A percentile compares a stretch with the other conserved stretches of the same genome.
Evolutionary conservation across 2,113 vertebrate genomes (phyloP).

Genomic region (Rhagologus leucostigma): DNA sequence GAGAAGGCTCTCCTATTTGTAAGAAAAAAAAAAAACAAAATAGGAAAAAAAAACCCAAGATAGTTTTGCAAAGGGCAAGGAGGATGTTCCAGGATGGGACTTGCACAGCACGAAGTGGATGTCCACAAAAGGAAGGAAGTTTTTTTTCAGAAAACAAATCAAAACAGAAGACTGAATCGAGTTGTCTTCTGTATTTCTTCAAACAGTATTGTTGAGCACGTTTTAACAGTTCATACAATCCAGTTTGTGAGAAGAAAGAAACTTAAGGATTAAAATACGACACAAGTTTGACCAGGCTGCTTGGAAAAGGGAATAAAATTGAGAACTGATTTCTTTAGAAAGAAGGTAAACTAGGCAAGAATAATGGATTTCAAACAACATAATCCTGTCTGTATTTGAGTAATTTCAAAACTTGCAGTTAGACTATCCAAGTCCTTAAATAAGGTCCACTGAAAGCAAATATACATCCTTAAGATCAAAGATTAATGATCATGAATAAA

Average conservation of each 20-base stretch:
- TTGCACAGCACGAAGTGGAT: background rate
- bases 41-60: rapidly evolving
- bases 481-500: background rate
- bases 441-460: background rate
- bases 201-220: background rate
- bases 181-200: background rate
- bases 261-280: background rate
- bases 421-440: background rate
- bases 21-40: background rate
- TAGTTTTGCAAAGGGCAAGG: background rate
- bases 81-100: background rate
- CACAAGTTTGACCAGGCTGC: background rate
- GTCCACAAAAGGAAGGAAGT: background rate
- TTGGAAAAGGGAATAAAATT: background rate
- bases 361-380: background rate
- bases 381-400: too few species aligned
- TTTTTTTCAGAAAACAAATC: background rate
- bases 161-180: background rate
- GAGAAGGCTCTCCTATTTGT: background rate
- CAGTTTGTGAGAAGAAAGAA: background rate
- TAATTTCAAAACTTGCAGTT: background rate
- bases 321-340: background rate
- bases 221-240: background rate
- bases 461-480: background rate
- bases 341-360: background rate